Base-by-base conservation (phyloP, 2,113 vertebrate species). In the Laticauda colubrina region DNA sequence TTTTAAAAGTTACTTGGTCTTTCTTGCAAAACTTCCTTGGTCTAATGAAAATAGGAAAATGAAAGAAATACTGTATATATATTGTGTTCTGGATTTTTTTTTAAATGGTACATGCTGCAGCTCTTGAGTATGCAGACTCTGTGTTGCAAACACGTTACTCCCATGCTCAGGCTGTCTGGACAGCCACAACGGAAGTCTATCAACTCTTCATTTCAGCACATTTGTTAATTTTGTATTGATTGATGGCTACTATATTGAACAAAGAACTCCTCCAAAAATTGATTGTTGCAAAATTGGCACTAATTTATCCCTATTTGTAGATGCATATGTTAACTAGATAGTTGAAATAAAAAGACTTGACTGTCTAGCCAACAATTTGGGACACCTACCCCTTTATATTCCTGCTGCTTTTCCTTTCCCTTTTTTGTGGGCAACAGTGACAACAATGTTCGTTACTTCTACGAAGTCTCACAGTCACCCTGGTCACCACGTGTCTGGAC, bases 121-220 rank as follows among this genome's bases (percentile, higher is more conserved):
- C 53, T 88, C 34, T n/a, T 92, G 61, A n/a, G 51, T 48, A 89
- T 92, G 75, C 91, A 92, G 91, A 56, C 51, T 89, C 21, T 5
- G 39, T 48, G 12, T 29, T 55, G 34, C 87, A n/a, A 81, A 54
- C 61, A 92, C 87, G 5, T 89, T 23, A 54, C 64, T 92, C 87
- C 91, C 59, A 75, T 9, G 24, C 61, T 56, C 53, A 89, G 24
- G 34, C 34, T 56, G 91, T 92, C 48, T 88, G 51, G 12, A 34
- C 91, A 55, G 24, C 6, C 55, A 39, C 51, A 48, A 53, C 15
- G 6, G 18, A 53, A 89, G 24, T 59, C n/a, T 45, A 48, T 88
- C 18, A 1, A 26, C 91, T 48, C 9, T 45, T 69, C 57, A 24
- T 11, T 92, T 88, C 61, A 51, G 34, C 85, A 43, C 3, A 48